These are phyloP conservation scores for Leptodirus hochenwartii DNA, from an alignment of 2,888 invertebrate genomes.

Conservation along the genomic window DNA sequence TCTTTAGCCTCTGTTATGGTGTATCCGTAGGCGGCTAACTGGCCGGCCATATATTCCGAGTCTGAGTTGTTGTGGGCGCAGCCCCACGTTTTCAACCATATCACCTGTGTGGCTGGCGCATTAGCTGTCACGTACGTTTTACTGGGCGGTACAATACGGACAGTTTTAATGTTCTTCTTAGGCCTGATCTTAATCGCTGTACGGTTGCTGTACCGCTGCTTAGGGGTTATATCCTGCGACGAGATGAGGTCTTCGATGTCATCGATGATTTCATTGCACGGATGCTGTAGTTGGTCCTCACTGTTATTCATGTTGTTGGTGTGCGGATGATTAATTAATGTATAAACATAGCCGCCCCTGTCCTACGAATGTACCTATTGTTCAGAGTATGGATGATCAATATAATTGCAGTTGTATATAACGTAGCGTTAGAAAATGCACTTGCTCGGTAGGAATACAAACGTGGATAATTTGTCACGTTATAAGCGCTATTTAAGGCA, in stretches of 20 bases:
- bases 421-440: too few relatives aligned
- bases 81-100: slow-evolving; percentile 91
- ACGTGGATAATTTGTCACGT: too few relatives aligned
- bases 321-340: too few relatives aligned
- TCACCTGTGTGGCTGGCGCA: slow-evolving; percentile 54
- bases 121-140: slow-evolving; percentile 16
- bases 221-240: slow-evolving; percentile 60
- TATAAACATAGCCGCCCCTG: too few relatives aligned
- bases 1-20: slow-evolving; percentile 61
- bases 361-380: too few relatives aligned
- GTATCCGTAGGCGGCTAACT: slow-evolving; percentile 77
- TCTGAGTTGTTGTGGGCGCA: slow-evolving; percentile 97
- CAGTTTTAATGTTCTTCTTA: slow-evolving; percentile 26
- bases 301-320: too few relatives aligned
- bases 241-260: slow-evolving; percentile 77
- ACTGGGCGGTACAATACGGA: slow-evolving; percentile 6
- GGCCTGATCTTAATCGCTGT: slow-evolving; percentile 50
- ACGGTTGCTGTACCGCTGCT: slow-evolving; percentile 53
- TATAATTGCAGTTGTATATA: too few relatives aligned
- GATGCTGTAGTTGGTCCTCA: too few relatives aligned
- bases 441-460: too few relatives aligned
- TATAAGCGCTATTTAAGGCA: too few relatives aligned
- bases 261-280: slow-evolving; percentile 51
- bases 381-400: too few relatives aligned
- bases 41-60: slow-evolving; percentile 97